Evolutionary conservation across 1,140 invertebrate genomes (phyloP).

Genomic region (Sarcophaga peregrina): DNA sequence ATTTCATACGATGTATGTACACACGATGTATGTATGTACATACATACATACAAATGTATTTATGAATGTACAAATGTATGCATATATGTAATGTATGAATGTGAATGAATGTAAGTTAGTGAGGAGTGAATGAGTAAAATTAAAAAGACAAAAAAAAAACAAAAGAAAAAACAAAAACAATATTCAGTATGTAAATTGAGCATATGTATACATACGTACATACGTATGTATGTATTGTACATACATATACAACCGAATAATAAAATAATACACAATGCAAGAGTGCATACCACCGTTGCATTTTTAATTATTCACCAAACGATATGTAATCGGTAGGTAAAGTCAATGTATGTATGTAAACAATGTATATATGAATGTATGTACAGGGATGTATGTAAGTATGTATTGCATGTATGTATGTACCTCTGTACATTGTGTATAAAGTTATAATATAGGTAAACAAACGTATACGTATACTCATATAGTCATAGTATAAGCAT

Average conservation of each 20-base stretch:
- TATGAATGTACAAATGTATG: too few relatives aligned
- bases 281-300: constrained; percentile 23
- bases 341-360: background rate
- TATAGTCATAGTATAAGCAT: too few relatives aligned
- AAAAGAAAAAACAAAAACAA: too few relatives aligned
- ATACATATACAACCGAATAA: background rate
- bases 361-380: background rate
- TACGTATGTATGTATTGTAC: background rate
- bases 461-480: too few relatives aligned
- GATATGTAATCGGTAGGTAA: constrained; percentile 16
- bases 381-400: too few relatives aligned
- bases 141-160: too few relatives aligned
- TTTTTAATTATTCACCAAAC: constrained; percentile 25
- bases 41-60: background rate
- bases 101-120: too few relatives aligned
- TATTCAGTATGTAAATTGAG: background rate
- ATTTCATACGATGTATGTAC: background rate
- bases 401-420: too few relatives aligned
- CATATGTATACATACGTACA: background rate
- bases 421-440: too few relatives aligned
- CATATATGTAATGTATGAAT: too few relatives aligned
- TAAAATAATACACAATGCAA: background rate
- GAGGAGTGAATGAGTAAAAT: too few relatives aligned
- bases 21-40: background rate
- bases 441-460: too few relatives aligned